A percentile compares a stretch with the other conserved stretches of the same genome.
These are phyloP conservation scores for Steatornis caripensis DNA, from an alignment of 2,113 vertebrate genomes.

Conservation along the genomic window DNA sequence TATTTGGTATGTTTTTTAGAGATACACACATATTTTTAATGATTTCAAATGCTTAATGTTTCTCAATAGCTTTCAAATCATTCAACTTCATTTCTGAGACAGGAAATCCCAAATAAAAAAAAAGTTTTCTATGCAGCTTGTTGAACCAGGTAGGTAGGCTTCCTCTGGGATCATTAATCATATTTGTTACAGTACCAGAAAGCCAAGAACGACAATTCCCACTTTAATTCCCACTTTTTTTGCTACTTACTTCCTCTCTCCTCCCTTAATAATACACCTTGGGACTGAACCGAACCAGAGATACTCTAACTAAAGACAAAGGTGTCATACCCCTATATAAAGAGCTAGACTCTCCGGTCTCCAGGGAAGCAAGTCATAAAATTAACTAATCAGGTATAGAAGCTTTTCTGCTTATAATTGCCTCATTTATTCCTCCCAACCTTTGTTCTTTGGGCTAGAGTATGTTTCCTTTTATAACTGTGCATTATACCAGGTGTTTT, in stretches of 20 bases:
- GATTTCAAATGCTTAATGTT: neutral
- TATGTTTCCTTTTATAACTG: neutral
- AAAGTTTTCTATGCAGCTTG: neutral
- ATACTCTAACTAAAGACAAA: neutral
- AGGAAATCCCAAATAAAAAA: neutral
- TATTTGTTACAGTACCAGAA: neutral
- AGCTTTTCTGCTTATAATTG: constrained; percentile 5
- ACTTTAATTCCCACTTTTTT: neutral
- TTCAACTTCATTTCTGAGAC: neutral
- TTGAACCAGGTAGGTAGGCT: neutral
- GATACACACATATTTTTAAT: neutral
- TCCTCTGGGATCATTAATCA: neutral
- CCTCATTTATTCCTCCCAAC: neutral
- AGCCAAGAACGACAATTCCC: neutral
- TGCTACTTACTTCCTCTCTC: neutral
- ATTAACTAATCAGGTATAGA: neutral
- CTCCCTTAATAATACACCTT: neutral
- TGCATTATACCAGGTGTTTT: neutral
- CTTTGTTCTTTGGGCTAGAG: neutral
- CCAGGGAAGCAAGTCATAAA: neutral
- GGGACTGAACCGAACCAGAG: neutral
- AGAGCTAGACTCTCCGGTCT: neutral
- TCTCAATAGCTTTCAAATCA: neutral
- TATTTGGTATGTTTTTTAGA: neutral
- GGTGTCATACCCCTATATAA: neutral